These are phyloP conservation scores for Otolemur crassicaudatus DNA, from an alignment of 2,797 vertebrate genomes.

Conservation along the genomic window DNA sequence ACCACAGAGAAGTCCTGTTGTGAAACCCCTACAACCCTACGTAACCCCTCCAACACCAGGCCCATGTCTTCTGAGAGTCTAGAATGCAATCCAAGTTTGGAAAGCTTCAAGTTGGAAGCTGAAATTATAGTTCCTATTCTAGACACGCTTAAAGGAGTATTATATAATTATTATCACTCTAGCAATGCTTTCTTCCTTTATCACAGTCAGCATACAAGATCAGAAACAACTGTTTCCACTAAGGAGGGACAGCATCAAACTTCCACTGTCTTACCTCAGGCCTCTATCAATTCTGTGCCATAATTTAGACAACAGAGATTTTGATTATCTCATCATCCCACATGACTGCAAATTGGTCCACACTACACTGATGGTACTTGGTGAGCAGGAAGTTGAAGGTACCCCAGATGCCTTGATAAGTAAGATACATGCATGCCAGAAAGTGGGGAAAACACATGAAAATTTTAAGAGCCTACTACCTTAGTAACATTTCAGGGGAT, in stretches of 20 bases:
- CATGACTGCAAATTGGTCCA: not conserved
- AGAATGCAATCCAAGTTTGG: constrained; percentile 25
- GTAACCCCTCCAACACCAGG: not conserved
- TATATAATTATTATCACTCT: not conserved
- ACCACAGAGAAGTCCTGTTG: not conserved
- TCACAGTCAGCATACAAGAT: not conserved
- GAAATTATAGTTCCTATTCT: constrained; percentile 41
- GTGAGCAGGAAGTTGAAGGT: not conserved
- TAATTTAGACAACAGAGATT: not conserved
- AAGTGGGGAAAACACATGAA: constrained; percentile 61
- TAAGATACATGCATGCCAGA: constrained; percentile 64
- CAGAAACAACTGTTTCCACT: not conserved
- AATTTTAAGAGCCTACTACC: constrained; percentile 59
- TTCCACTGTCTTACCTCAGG: not conserved
- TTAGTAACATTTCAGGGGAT: constrained; percentile 68
- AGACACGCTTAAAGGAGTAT: constrained; percentile 9
- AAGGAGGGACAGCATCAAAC: not conserved
- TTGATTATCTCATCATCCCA: not conserved
- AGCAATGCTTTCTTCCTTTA: constrained; percentile 12
- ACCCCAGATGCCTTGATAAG: constrained; percentile 47
- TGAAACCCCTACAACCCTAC: not conserved
- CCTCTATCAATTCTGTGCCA: not conserved
- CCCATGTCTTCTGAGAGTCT: constrained; percentile 4
- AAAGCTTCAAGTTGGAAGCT: constrained; percentile 41
- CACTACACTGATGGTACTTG: not conserved